Conservation (phyloP, 2,888 invertebrate genomes). For the Boloria euphrosyne region DNA sequence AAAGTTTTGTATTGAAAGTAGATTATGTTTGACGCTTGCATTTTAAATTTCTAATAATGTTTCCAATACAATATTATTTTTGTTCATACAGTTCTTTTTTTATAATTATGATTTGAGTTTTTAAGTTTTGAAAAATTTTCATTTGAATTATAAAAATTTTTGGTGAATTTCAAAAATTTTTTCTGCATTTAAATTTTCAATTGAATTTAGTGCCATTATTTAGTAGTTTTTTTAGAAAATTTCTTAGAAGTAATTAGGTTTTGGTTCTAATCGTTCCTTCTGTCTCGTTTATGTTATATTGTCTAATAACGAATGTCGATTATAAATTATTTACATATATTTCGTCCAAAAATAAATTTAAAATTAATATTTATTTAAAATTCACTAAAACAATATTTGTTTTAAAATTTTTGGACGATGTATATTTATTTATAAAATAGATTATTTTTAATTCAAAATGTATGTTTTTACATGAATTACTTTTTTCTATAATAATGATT, state of each 20-base stretch:
- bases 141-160: background rate
- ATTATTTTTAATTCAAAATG: too few relatives aligned
- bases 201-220: constrained; percentile 14
- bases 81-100: background rate
- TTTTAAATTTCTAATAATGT: too few relatives aligned
- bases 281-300: constrained; percentile 9
- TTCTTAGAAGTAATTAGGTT: background rate
- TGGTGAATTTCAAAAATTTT: background rate
- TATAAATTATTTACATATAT: background rate
- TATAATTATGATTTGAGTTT: background rate
- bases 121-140: background rate
- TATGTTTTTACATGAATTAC: too few relatives aligned
- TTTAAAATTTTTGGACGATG: too few relatives aligned
- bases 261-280: background rate
- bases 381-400: too few relatives aligned
- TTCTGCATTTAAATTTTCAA: background rate
- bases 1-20: background rate
- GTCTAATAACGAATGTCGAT: background rate
- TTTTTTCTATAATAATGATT: too few relatives aligned
- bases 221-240: background rate
- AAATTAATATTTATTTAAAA: background rate
- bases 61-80: background rate
- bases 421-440: too few relatives aligned
- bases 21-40: too few relatives aligned
- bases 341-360: background rate